Evolutionary conservation across 2,797 vertebrate species (phyloP), one percentile per base, ranked within the genome.

Genomic region (Lepilemur septentrionalis): DNA sequence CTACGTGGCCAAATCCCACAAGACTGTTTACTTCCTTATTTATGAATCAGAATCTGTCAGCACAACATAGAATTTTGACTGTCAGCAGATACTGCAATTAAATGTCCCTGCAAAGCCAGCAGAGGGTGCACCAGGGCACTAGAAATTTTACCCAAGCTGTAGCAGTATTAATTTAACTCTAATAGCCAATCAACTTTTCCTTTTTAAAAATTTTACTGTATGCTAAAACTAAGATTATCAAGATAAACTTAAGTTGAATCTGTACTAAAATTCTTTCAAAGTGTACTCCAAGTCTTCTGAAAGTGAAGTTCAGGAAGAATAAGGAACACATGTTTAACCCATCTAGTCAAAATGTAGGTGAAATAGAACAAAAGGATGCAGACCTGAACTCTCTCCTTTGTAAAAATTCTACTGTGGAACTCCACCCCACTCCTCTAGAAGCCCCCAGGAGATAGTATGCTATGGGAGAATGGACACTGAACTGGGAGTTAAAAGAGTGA

Each of bases 71-170:
- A 96, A 96, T 97, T 85, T 95, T 96, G 84, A 95, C 92, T 95
- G 92, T 97, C 95, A 97, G 93, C 95, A 96, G 81, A 97, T 94
- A 96, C 52, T 93, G 78, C 81, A 96, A 97, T 97, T 95, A 94
- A 95, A 97, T 97, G 91, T 83, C 95, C 83, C 91, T 92, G 55
- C 28, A 96, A 97, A 97, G 76, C 97, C 97, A 98, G 97, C 96
- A 98, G 97, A 98, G 97, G 97, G 97, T 96, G 97, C 97, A 97
- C 93, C 94, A 98, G 95, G 94, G 97, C 95, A 91, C 95, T 95
- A 83, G 65, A 97, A 95, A 95, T 95, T 96, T 96, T 96, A 97
- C 85, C 96, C 95, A 97, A 97, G 89, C 91, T 89, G 70, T 93
- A 96, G 73, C 55, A 94, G 23, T 81, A 97, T 94, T 84, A 95